A percentile compares a stretch with the other conserved stretches of the same genome.
phyloP scores from a whole-genome alignment of 2,113 vertebrate genomes.

The Sinosuthora webbiana region DNA sequence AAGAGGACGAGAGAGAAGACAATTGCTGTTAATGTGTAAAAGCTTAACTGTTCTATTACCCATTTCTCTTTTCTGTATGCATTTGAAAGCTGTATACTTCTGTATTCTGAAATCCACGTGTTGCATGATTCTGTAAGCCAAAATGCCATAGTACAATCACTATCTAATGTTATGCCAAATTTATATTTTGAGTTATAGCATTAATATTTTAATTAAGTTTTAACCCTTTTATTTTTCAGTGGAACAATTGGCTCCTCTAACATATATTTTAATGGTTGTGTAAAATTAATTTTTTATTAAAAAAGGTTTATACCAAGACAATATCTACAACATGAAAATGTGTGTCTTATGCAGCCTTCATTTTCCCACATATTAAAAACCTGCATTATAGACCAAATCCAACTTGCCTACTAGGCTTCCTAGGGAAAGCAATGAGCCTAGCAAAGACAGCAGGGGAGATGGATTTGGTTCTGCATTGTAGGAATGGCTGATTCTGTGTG shows the following conservation, averaged over 20 bases:
- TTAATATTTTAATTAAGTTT: constrained; percentile 31
- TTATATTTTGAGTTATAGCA: not conserved
- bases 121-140: constrained; percentile 12
- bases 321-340: not conserved
- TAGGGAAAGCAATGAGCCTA: not conserved
- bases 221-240: constrained; percentile 30
- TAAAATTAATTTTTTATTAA: constrained; percentile 43
- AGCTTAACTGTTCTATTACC: not conserved
- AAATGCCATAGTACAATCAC: not conserved
- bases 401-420: not conserved
- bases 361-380: constrained; percentile 6
- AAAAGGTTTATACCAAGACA: constrained; percentile 30
- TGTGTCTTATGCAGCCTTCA: not conserved
- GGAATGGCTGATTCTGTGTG: not conserved
- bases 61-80: not conserved
- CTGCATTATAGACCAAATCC: not conserved
- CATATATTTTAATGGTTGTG: constrained; percentile 2
- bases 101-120: not conserved
- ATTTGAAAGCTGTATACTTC: constrained; percentile 1
- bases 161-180: constrained; percentile 2
- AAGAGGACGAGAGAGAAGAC: not conserved
- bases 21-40: not conserved
- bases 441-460: not conserved
- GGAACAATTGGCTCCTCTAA: not conserved
- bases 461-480: not conserved